Evolutionary conservation across 2,888 invertebrate genomes (phyloP).

Genomic region (Caenorhabditis drosophilae): DNA sequence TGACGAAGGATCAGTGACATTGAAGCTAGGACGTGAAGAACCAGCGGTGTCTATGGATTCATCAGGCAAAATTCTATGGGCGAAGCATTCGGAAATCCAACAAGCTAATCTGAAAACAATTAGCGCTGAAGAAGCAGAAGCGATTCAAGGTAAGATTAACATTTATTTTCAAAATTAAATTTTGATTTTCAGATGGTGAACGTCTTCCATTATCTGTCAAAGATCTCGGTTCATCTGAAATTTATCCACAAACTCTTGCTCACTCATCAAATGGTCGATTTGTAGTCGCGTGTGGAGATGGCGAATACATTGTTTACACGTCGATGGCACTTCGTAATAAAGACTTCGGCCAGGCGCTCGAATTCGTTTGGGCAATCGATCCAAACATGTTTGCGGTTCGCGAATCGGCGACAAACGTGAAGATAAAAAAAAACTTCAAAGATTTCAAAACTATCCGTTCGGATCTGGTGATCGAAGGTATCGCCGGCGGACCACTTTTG

Average conservation of each 20-base stretch:
- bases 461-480: slow-evolving; percentile 80
- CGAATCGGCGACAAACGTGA: slow-evolving; percentile 87
- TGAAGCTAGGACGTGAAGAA: slow-evolving; percentile 93
- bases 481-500: slow-evolving; percentile 87
- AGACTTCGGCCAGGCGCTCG: slow-evolving; percentile 86
- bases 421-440: slow-evolving; percentile 97
- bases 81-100: slow-evolving; percentile 95
- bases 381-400: slow-evolving; percentile 83
- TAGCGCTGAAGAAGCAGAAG: slow-evolving; percentile 57
- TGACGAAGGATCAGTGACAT: slow-evolving; percentile 92
- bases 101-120: slow-evolving; percentile 72
- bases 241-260: slow-evolving; percentile 96
- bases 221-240: slow-evolving; percentile 98
- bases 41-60: slow-evolving; percentile 98
- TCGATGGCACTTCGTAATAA: slow-evolving; percentile 98
- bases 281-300: slow-evolving; percentile 96
- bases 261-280: slow-evolving; percentile 92
- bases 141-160: slow-evolving; percentile 49
- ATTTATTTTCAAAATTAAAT: neutral
- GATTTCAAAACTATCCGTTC: slow-evolving; percentile 79
- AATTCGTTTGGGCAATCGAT: slow-evolving; percentile 98
- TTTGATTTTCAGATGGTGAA: slow-evolving; percentile 79
- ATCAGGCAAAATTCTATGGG: slow-evolving; percentile 98
- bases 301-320: slow-evolving; percentile 99
- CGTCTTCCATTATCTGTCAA: slow-evolving; percentile 90